These are phyloP conservation scores for Cinclus mexicanus DNA, from an alignment of 2,113 vertebrate genomes.

Conservation along the genomic window DNA sequence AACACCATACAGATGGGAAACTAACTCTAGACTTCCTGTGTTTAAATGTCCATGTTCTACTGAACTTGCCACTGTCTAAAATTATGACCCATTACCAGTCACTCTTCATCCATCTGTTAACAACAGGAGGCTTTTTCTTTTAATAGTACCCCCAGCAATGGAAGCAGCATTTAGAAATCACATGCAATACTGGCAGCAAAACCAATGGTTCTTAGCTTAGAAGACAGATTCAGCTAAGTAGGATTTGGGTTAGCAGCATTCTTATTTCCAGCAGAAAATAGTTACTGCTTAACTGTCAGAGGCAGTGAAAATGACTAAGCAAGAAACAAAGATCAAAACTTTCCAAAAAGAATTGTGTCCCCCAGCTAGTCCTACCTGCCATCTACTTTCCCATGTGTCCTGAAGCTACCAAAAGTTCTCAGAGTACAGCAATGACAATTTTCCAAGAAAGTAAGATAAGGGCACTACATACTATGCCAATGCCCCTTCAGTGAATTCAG, in stretches of 20 bases:
- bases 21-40: background rate
- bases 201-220: background rate
- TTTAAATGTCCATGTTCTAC: background rate
- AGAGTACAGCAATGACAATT: background rate
- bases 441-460: background rate
- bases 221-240: background rate
- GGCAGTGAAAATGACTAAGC: background rate
- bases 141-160: background rate
- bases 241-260: background rate
- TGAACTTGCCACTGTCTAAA: background rate
- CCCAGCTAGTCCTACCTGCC: background rate
- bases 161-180: background rate
- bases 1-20: background rate
- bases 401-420: background rate
- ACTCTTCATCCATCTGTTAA: background rate
- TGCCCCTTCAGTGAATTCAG: background rate
- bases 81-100: background rate
- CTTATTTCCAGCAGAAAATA: background rate
- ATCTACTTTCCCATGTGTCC: background rate
- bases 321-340: background rate
- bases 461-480: background rate
- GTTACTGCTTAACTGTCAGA: background rate
- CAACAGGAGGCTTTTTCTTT: background rate
- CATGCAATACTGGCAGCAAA: background rate
- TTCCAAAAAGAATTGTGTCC: background rate